Conservation (phyloP, 2,888 invertebrate genomes). For the Phyto melanocephala region DNA sequence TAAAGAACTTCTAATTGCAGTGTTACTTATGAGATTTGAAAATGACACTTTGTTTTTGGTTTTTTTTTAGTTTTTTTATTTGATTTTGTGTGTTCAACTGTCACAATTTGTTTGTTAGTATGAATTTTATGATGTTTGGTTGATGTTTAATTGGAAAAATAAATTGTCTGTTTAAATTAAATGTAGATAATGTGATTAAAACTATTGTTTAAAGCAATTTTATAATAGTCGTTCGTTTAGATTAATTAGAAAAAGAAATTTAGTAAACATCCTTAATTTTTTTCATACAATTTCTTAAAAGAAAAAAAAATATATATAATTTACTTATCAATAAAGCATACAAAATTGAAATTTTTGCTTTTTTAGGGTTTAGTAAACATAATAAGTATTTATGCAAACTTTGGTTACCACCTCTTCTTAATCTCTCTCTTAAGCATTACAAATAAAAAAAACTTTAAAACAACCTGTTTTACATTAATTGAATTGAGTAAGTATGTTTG, state of each 20-base stretch:
- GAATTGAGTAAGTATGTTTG: background rate
- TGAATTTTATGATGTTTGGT: background rate
- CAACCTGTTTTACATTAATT: constrained; percentile 12
- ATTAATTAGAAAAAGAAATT: too few relatives aligned
- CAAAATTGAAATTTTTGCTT: too few relatives aligned
- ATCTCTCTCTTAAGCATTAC: background rate
- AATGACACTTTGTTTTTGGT: constrained; percentile 52
- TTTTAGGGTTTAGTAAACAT: too few relatives aligned
- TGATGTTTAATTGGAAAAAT: background rate
- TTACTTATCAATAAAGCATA: too few relatives aligned
- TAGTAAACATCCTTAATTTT: too few relatives aligned
- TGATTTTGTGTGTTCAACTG: constrained; percentile 9
- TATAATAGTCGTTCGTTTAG: too few relatives aligned
- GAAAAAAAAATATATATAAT: too few relatives aligned
- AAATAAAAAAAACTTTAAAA: background rate
- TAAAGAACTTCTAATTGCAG: constrained; percentile 59
- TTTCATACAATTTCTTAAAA: too few relatives aligned
- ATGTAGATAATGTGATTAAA: background rate
- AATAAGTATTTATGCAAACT: too few relatives aligned
- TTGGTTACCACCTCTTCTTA: background rate
- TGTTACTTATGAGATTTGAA: constrained; percentile 59
- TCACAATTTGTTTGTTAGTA: background rate
- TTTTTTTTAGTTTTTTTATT: too few relatives aligned
- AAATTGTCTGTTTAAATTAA: background rate
- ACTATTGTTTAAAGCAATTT: background rate